phyloP scores from a whole-genome alignment of 1,140 invertebrate genomes.

The Melipona quadrifasciata region DNA sequence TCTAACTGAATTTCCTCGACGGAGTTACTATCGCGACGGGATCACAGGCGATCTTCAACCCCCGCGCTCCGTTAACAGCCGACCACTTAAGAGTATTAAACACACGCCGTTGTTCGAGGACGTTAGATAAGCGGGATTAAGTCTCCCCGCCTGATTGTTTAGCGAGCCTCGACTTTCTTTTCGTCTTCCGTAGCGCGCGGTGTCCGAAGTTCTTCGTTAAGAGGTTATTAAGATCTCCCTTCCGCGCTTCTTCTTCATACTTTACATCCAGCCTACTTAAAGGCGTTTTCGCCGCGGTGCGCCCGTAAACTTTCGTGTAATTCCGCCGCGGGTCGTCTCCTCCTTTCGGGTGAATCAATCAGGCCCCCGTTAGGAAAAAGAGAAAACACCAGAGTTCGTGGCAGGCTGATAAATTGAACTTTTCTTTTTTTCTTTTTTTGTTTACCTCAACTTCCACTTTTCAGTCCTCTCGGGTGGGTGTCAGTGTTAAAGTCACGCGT shows the following conservation, averaged over 20 bases:
- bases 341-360: not conserved
- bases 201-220: slow-evolving; percentile 25
- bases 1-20: not conserved
- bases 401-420: not conserved
- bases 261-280: slow-evolving; percentile 40
- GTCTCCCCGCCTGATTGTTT: not conserved
- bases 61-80: not conserved
- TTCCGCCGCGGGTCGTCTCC: not conserved
- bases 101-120: not conserved
- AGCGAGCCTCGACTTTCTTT: not conserved
- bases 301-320: slow-evolving; percentile 31
- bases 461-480: not conserved
- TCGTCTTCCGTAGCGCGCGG: not conserved
- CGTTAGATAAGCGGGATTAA: slow-evolving; percentile 5
- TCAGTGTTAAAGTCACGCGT: not conserved
- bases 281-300: not conserved
- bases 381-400: not conserved
- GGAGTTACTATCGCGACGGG: not conserved
- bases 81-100: not conserved
- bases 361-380: not conserved
- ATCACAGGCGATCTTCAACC: not conserved
- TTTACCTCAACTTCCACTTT: not conserved
- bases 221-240: slow-evolving; percentile 31
- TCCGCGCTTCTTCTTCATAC: not conserved
- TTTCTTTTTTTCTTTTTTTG: not conserved